phyloP scores from a whole-genome alignment of 1,140 invertebrate species.

The Aphaenogaster floridana region DNA sequence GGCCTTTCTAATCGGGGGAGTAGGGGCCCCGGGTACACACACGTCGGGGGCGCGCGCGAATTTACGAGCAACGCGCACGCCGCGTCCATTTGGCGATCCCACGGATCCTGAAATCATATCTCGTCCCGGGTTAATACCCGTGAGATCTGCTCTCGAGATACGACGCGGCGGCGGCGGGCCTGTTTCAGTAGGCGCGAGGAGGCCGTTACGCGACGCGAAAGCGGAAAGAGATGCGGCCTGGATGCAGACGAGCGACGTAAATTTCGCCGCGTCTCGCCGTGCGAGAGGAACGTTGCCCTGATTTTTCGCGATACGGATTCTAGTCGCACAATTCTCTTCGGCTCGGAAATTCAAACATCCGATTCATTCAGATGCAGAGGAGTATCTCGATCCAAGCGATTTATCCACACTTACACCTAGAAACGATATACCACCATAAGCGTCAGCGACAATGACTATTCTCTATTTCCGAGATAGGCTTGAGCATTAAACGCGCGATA shows the following conservation, averaged over 20 bases:
- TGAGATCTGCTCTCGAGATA: constrained; percentile 45
- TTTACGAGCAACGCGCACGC: constrained; percentile 30
- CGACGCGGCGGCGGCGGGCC: not conserved
- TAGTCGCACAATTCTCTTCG: not conserved
- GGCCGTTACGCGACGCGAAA: constrained; percentile 5
- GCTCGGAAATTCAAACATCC: not conserved
- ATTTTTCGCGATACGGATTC: constrained; percentile 4
- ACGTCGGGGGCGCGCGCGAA: not conserved
- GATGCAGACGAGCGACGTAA: constrained; percentile 4
- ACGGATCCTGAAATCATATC: constrained; percentile 55
- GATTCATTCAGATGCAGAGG: not conserved
- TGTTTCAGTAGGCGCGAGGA: constrained; percentile 27
- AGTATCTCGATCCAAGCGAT: not conserved
- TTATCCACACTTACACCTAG: not conserved
- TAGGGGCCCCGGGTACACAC: not conserved
- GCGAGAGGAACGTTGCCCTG: not conserved
- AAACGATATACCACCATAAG: constrained; percentile 22
- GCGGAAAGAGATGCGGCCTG: constrained; percentile 7
- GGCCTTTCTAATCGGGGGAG: constrained; percentile 43
- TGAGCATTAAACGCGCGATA: not conserved
- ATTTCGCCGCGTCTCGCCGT: not conserved
- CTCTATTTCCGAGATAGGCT: constrained; percentile 17
- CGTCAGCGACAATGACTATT: constrained; percentile 14
- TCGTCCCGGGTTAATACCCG: constrained; percentile 42
- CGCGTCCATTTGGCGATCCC: constrained; percentile 33